These are phyloP conservation scores for Riptortus pedestris DNA, from an alignment of 1,140 invertebrate genomes.

Conservation along the genomic window DNA sequence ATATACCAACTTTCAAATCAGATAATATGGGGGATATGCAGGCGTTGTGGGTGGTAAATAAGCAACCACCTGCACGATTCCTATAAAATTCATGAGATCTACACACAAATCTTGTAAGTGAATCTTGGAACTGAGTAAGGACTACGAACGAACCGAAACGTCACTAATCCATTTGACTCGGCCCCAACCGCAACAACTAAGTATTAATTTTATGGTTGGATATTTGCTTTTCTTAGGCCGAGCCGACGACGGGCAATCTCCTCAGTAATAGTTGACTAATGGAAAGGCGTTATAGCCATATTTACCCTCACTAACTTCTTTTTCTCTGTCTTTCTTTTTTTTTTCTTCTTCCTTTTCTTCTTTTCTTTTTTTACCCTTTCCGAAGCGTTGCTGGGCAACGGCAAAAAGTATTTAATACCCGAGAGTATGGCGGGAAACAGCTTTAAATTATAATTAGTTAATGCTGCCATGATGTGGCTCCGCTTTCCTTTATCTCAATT, in stretches of 20 bases:
- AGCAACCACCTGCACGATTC: no score
- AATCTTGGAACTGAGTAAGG: no score
- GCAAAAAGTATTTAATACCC: constrained; percentile 17
- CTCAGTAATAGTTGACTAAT: constrained; percentile 11
- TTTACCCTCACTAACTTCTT: constrained; percentile 3
- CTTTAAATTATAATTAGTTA: constrained; percentile 19
- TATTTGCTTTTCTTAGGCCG: constrained; percentile 15
- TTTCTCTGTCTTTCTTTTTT: background rate
- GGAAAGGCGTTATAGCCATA: constrained; percentile 9
- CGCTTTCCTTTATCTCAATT: background rate
- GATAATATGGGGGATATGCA: no score
- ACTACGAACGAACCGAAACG: background rate
- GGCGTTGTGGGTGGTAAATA: no score
- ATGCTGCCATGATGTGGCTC: background rate
- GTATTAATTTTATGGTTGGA: constrained; percentile 13
- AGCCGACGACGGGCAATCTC: background rate
- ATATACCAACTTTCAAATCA: no score
- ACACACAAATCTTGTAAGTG: no score
- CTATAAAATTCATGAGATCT: no score
- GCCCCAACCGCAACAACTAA: background rate
- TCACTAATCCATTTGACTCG: constrained; percentile 15
- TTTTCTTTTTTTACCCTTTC: background rate
- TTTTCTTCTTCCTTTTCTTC: background rate
- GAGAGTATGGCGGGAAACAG: background rate
- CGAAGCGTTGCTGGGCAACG: background rate